Evolutionary conservation across 2,113 vertebrate species (phyloP), one percentile per base, ranked within the genome.

Genomic region (Trichomycterus rosablanca): DNA sequence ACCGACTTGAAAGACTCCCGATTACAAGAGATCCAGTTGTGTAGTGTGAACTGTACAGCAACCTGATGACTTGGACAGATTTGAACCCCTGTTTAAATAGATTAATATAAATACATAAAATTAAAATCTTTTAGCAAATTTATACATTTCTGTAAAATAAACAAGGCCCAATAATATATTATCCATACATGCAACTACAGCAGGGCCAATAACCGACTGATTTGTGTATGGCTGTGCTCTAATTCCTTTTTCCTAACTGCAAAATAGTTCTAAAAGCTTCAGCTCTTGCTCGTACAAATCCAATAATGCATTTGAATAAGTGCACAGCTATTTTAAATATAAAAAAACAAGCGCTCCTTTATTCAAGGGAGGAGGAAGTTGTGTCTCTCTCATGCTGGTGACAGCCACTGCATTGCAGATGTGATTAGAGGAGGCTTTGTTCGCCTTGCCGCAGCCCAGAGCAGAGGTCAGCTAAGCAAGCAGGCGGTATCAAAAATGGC

Each of bases 341-440:
- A 23, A 46, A 34, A n/a, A 66, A 16, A n/a, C 57, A 20, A 11
- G 39, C 55, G 14, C 18, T 22, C 14, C 19, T 8, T 63, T 19
- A 43, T 51, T 50, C 9, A 24, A 52, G 26, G 19, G 28, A 20
- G 22, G 18, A 37, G 20, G 15, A 59, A 51, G 24, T 56, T 43
- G 2, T 10, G 39, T 46, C 46, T 67, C 18, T 63, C 34, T 37
- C 18, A 39, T 3, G 42, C 63, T 46, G 52, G 64, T 72, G 50
- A 76, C 49, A 37, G 69, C 56, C 53, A 64, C 76, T 62, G 76
- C 76, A 78, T 74, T 78, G 76, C 76, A 76, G 76, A 76, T 78
- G 72, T 62, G 61, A 76, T 72, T 76, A 71, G 51, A 42, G 16
- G 2, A 59, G 42, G n/a, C 56, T 68, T 63, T 74, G 59, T 57